Conservation (phyloP, 1,140 invertebrate genomes). For the Harpegnathos saltator region DNA sequence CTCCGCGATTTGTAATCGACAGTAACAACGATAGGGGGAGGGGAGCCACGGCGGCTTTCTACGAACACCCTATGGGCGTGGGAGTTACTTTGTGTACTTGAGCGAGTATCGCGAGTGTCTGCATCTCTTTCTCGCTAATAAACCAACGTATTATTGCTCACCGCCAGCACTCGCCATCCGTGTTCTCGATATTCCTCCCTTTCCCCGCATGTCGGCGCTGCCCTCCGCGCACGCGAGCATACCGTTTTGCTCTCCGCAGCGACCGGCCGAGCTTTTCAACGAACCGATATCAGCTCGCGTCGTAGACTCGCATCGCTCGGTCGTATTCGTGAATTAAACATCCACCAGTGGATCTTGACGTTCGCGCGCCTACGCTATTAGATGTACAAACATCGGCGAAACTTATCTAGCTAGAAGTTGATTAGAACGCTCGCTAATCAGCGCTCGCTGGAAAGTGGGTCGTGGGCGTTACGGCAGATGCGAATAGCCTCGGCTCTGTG, state of each 20-base stretch:
- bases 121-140: conserved; percentile 59
- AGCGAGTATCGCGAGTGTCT: conserved; percentile 46
- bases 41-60: conserved; percentile 5
- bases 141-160: conserved; percentile 55
- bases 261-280: background rate
- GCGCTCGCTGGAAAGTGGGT: too few species aligned
- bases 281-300: background rate
- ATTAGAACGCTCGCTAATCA: too few species aligned
- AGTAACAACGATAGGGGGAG: background rate
- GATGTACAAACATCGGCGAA: too few species aligned
- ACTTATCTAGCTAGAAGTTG: too few species aligned
- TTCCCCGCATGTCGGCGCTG: background rate
- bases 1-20: background rate
- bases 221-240: background rate
- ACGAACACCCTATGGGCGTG: conserved; percentile 41
- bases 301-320: background rate
- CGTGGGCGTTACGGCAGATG: background rate
- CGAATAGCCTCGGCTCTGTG: background rate
- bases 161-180: conserved; percentile 2
- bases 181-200: background rate
- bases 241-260: too few species aligned
- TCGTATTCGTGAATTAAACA: too few species aligned
- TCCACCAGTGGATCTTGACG: too few species aligned
- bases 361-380: too few species aligned
- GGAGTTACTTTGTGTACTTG: conserved; percentile 50